phyloP scores from a whole-genome alignment of 2,113 vertebrate genomes.

The Octodon degus region DNA sequence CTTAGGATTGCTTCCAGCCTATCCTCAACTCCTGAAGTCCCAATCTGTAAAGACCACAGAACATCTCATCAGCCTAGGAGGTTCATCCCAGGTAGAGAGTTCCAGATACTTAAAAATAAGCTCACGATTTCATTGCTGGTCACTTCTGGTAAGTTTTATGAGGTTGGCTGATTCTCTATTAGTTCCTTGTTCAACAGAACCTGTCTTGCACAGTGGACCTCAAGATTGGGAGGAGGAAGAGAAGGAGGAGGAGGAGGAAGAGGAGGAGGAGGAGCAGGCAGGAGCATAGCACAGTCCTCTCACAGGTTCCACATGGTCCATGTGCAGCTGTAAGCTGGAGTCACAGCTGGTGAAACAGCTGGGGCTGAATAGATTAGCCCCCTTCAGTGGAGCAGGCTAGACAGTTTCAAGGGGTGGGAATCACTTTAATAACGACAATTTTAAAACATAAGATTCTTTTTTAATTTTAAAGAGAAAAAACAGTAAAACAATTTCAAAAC shows the following conservation, averaged over 20 bases:
- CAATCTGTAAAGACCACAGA: not conserved
- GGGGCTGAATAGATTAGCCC: too few species aligned
- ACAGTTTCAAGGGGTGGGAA: fast-evolving
- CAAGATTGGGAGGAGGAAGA: fast-evolving
- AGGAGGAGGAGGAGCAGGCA: fast-evolving
- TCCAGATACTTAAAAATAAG: not conserved
- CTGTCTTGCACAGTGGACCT: fast-evolving
- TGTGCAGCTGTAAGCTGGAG: not conserved
- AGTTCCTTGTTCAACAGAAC: not conserved
- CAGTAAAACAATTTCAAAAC: too few species aligned
- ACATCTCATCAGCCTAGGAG: not conserved
- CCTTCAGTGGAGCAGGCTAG: too few species aligned
- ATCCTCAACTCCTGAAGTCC: not conserved
- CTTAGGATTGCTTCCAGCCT: not conserved
- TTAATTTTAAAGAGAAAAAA: too few species aligned
- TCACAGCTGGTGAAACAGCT: fast-evolving
- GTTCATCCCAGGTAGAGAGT: not conserved
- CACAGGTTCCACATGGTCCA: not conserved
- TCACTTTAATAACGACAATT: not conserved
- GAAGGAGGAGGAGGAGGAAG: fast-evolving
- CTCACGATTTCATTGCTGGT: not conserved
- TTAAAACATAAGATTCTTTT: not conserved
- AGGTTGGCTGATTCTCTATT: not conserved
- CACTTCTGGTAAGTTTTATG: not conserved
- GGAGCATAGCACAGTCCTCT: not conserved